A percentile compares a stretch with the other conserved stretches of the same genome.
Conservation (phyloP, 2,113 vertebrate species). For the Melanocharis versteri region DNA sequence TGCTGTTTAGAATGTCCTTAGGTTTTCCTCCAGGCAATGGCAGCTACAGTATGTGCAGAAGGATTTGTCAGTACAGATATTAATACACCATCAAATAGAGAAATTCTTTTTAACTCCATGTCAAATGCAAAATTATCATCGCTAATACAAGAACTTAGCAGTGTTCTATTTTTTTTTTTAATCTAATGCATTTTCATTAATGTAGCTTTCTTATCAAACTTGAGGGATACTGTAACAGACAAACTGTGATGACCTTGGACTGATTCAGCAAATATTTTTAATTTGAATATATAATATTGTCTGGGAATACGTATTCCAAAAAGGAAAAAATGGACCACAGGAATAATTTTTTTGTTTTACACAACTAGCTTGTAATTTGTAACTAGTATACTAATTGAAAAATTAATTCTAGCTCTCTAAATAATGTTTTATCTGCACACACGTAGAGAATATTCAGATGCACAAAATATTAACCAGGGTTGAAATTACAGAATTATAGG, state of each 20-base stretch:
- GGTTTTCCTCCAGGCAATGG: constrained; percentile 67
- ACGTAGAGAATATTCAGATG: not conserved
- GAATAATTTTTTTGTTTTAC: not conserved
- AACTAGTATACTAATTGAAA: not conserved
- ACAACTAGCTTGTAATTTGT: not conserved
- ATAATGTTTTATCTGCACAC: not conserved
- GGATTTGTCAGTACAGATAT: constrained; percentile 53
- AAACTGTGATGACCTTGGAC: constrained; percentile 47
- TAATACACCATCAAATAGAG: constrained; percentile 48
- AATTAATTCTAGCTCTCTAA: not conserved
- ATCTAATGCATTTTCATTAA: constrained; percentile 32
- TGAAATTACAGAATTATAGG: not conserved
- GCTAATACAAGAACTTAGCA: constrained; percentile 34
- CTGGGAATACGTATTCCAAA: not conserved
- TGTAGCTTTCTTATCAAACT: constrained; percentile 5
- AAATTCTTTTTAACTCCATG: constrained; percentile 55
- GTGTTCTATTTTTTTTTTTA: not conserved
- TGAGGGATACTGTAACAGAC: constrained; percentile 15
- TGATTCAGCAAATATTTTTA: not conserved
- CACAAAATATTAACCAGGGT: not conserved
- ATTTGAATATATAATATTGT: constrained; percentile 24
- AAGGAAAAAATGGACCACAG: not conserved
- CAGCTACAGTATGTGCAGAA: constrained; percentile 35
- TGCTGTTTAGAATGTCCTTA: constrained; percentile 65
- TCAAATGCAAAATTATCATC: constrained; percentile 56